These are phyloP conservation scores for Dascyllus trimaculatus DNA, from an alignment of 2,113 vertebrate species.

Conservation along the genomic window DNA sequence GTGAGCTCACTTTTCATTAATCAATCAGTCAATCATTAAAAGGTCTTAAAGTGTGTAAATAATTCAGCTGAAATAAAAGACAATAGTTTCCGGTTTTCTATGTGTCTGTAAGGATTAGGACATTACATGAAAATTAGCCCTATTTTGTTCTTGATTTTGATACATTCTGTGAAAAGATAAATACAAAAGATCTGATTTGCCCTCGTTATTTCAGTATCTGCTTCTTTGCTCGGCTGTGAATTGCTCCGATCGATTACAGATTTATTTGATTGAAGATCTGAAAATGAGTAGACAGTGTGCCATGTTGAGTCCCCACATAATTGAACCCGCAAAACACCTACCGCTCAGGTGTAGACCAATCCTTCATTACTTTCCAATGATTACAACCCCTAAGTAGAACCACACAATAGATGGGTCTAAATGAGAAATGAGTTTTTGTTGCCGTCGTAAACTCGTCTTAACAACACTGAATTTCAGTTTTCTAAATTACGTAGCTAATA, in stretches of 20 bases:
- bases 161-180: background rate
- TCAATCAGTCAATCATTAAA: background rate
- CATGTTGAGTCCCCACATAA: background rate
- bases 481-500: constrained; percentile 11
- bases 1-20: background rate
- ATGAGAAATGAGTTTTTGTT: background rate
- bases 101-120: background rate
- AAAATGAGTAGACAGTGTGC: constrained; percentile 3
- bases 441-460: constrained; percentile 4
- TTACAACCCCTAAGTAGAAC: constrained; percentile 79
- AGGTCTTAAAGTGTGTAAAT: constrained; percentile 6
- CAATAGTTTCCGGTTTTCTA: background rate
- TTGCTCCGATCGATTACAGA: background rate
- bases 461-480: background rate
- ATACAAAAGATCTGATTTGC: background rate
- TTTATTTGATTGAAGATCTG: background rate
- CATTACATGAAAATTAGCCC: background rate
- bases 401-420: constrained; percentile 18
- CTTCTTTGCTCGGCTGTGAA: background rate
- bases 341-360: constrained; percentile 41
- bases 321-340: background rate
- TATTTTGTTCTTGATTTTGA: constrained; percentile 8
- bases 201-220: background rate
- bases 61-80: background rate
- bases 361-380: constrained; percentile 76